Base-by-base conservation (phyloP, 2,113 vertebrate species). In the Psilopsiagon aurifrons region DNA sequence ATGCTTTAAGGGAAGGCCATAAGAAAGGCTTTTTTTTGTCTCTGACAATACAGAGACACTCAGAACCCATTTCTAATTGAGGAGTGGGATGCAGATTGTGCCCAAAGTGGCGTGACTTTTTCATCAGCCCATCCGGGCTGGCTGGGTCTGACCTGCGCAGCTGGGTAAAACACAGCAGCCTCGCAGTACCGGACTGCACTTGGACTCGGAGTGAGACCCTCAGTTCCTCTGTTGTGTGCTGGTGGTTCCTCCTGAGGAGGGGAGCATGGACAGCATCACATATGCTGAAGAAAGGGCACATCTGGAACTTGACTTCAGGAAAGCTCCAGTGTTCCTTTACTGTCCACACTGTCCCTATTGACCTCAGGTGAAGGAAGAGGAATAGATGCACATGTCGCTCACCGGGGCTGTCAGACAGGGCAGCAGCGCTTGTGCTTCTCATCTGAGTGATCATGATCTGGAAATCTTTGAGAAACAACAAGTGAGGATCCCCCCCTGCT, bases 201-300 rank as follows among this genome's bases (percentile, higher is more conserved):
- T 0, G 0, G 46, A 11, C n/a, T 79, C 10, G 2, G 54, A 44
- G 63, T 1, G 0, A 2, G 28, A 52, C 19, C 52, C 52, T 51
- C 0, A 0, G 23, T 69, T 80, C 28, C 37, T 71, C 11, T 59
- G 41, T 51, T 9, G 11, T 0, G 0, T 86, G 54, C 41, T 88
- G 24, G 18, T 82, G 39, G n/a, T 25, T 62, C 0, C 0, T 31
- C 15, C 47, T 81, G 64, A 55, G 51, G 63, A 70, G 37, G 54
- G 47, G 29, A 92, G 39, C 20, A 13, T 16, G 39, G 54, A 29
- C 28, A 77, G 71, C 41, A n/a, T 83, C 2, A 0, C 12, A 13
- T 37, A 31, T 8, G 29, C 67, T 80, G 16, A 80, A 83, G 54
- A 62, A 88, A 3, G 2, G 54, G 31, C 51, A 67, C 0, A 0